Base-by-base conservation (phyloP, 2,113 vertebrate genomes). In the Hippopotamus amphibius region DNA sequence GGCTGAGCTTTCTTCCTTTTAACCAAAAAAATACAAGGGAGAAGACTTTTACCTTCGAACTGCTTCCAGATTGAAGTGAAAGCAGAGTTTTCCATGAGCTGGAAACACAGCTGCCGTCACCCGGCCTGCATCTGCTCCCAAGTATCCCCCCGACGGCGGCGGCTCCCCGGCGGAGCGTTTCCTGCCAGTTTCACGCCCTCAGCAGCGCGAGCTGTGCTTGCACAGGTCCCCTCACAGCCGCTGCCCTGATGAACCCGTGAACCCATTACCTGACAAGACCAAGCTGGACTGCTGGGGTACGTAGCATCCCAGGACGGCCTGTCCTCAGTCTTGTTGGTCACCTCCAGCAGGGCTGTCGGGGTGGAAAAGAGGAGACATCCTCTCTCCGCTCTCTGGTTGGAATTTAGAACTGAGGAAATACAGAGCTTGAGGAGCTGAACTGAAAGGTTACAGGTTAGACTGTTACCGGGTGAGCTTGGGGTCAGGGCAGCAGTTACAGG, bases 321-420 rank as follows among this genome's bases (percentile, higher is more conserved):
- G 24, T 63, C 53, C 46, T 46, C 22, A 48, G 69, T 17, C 22
- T 94, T 85, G 59, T 46, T 13, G n/a, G 66, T 65, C 48, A 84
- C 69, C 28, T 50, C 5, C 30, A 24, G 17, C 7, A 81, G 13
- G 19, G 55, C 3, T 66, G 7, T 68, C 66, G 77, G 17, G 26
- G 43, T 43, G 13, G 26, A n/a, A 66, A 85, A 92, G 33, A 21
- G 33, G 22, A 61, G n/a, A 65, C 37, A n/a, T 8, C 1, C 0
- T 80, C n/a, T 94, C 50, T 66, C 3, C 63, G 17, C 7, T 80
- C 3, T 77, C 24, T 81, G 28, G 11, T 16, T 85, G 28, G n/a
- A 84, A 66, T 84, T 94, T 88, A 88, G 69, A 97, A 50, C 6
- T 81, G 22, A 65, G 37, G n/a, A 84, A 61, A 92, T 65, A 82